Evolutionary conservation across 2,797 vertebrate genomes (phyloP).

Genomic region (Sebastes trivittatus): DNA sequence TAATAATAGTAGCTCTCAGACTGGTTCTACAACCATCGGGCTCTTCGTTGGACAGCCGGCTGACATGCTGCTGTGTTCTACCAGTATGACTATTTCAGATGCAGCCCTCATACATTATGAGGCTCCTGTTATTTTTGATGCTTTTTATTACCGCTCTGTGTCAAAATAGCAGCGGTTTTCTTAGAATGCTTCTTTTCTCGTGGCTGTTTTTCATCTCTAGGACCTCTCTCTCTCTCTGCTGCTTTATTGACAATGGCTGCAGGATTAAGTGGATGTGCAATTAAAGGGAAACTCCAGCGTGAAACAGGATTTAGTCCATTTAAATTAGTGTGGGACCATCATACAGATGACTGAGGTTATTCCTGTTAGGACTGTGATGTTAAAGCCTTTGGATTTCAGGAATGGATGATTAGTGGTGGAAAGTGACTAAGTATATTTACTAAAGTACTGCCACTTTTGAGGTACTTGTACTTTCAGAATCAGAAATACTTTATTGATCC

Average conservation of each 20-base stretch:
- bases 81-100: neutral
- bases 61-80: neutral
- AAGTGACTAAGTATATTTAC: neutral
- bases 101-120: neutral
- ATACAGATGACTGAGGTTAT: neutral
- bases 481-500: too few relatives aligned
- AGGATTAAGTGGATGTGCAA: constrained; percentile 51
- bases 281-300: constrained; percentile 54
- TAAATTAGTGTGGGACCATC: constrained; percentile 7
- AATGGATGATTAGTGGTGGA: neutral
- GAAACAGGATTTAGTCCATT: constrained; percentile 44
- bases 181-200: neutral
- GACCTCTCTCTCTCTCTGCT: constrained; percentile 14
- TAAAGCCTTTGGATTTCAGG: neutral
- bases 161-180: constrained; percentile 5
- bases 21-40: neutral
- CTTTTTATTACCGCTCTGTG: neutral
- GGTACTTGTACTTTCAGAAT: neutral
- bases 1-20: constrained; percentile 19
- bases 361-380: neutral
- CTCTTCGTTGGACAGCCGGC: neutral
- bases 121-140: neutral
- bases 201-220: constrained; percentile 27
- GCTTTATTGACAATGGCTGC: constrained; percentile 49
- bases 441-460: neutral